Percentiles rank a stretch among this genome's conserved stretches.
These are phyloP conservation scores for Antechinus stuartii DNA, from an alignment of 2,113 vertebrate species.

Conservation along the genomic window DNA sequence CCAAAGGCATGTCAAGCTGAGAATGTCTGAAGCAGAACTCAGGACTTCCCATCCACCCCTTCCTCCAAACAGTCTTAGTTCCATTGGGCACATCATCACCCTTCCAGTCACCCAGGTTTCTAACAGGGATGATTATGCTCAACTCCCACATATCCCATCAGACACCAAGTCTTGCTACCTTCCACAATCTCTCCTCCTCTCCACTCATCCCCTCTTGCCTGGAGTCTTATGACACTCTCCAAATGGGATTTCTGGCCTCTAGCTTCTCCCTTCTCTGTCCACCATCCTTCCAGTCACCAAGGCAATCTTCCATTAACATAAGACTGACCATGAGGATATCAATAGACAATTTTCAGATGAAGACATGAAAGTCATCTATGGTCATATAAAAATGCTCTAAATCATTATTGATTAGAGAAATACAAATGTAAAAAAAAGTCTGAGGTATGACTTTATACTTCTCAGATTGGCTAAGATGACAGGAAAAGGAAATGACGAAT, in stretches of 20 bases:
- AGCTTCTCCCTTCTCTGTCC: background rate
- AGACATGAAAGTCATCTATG: too few species aligned
- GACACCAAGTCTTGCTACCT: background rate
- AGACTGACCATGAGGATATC: background rate
- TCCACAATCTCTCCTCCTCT: background rate
- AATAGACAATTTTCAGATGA: too few species aligned
- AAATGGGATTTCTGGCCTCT: background rate
- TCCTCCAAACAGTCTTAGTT: background rate
- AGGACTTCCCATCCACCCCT: background rate
- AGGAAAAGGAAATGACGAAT: too few species aligned
- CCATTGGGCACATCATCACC: background rate
- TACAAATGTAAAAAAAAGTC: too few species aligned
- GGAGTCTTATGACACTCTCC: background rate
- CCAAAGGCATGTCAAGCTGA: background rate
- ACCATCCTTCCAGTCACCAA: background rate
- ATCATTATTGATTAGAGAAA: too few species aligned
- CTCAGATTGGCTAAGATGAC: too few species aligned
- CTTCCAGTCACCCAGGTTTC: background rate
- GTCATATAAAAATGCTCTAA: too few species aligned
- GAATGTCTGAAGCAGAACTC: background rate
- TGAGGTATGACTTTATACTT: too few species aligned
- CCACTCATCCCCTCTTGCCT: background rate
- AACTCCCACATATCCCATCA: background rate
- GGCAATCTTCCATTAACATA: background rate
- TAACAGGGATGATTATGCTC: background rate